Conservation (phyloP, 2,113 vertebrate genomes). For the Felis chaus region DNA sequence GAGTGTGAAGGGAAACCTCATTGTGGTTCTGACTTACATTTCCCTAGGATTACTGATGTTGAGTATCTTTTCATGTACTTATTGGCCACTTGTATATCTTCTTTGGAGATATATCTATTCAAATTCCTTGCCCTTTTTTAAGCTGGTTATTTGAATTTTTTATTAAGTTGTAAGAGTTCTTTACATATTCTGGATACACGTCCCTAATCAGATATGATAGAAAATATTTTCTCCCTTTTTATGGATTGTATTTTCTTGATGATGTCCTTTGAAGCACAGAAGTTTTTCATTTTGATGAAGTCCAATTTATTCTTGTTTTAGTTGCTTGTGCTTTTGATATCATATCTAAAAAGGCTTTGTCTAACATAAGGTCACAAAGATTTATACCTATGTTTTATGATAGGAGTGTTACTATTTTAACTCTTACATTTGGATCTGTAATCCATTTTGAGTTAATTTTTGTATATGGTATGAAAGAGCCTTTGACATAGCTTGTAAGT, state of each 20-base stretch:
- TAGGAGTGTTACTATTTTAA: background rate
- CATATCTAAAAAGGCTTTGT: background rate
- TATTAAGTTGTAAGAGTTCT: background rate
- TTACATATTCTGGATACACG: background rate
- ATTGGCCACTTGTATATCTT: background rate
- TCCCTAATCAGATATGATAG: background rate
- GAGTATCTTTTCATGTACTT: background rate
- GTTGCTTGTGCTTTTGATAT: background rate
- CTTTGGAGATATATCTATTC: background rate
- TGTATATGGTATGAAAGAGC: background rate
- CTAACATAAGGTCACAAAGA: background rate
- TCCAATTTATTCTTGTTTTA: background rate
- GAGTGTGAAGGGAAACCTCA: background rate
- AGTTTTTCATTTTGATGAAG: slow-evolving; percentile 15
- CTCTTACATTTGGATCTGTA: background rate
- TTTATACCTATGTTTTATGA: background rate
- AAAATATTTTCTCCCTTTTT: slow-evolving; percentile 11
- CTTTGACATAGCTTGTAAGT: background rate
- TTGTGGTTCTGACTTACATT: background rate
- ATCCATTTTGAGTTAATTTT: slow-evolving; percentile 23
- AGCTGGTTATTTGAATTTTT: background rate
- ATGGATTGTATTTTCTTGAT: background rate
- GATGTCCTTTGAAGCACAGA: background rate
- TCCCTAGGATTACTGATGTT: background rate
- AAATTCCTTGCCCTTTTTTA: background rate